A percentile compares a stretch with the other conserved stretches of the same genome.
These are phyloP conservation scores for Aculops lycopersici DNA, from an alignment of 1,140 invertebrate genomes.

Conservation along the genomic window DNA sequence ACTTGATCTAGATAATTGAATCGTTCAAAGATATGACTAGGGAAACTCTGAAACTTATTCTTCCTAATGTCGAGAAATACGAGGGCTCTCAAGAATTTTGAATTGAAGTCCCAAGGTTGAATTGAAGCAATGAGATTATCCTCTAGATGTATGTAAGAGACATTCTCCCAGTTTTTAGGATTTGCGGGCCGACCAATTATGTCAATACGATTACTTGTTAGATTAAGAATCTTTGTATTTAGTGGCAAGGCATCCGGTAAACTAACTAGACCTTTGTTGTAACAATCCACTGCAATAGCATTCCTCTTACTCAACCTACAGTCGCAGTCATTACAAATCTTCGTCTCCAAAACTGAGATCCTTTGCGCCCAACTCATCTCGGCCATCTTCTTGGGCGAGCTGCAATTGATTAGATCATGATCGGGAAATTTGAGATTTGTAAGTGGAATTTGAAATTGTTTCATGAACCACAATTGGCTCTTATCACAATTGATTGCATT, in stretches of 20 bases:
- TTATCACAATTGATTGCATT: not conserved
- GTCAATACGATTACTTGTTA: conserved; percentile 9
- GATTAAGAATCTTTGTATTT: conserved; percentile 9
- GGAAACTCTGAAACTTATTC: conserved; percentile 10
- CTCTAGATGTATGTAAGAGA: not conserved
- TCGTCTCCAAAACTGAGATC: conserved; percentile 5
- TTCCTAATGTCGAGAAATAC: conserved; percentile 7
- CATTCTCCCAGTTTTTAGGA: not conserved
- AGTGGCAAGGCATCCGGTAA: conserved; percentile 8
- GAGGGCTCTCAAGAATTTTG: conserved; percentile 7
- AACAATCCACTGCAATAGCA: conserved; percentile 8
- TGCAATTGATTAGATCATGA: conserved; percentile 3
- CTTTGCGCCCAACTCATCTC: conserved; percentile 7
- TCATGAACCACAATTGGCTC: not conserved
- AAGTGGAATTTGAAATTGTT: not conserved
- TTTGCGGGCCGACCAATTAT: conserved; percentile 2
- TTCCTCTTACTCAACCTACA: conserved; percentile 7
- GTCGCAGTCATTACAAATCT: conserved; percentile 10
- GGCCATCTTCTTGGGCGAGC: conserved; percentile 3
- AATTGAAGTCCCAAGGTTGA: not conserved
- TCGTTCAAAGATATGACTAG: conserved; percentile 9
- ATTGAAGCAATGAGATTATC: not conserved
- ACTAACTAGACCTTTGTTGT: conserved; percentile 1
- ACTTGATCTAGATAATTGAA: conserved; percentile 9
- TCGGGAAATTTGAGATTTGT: not conserved